These are phyloP conservation scores for Apomyelois bistriatella DNA, from an alignment of 2,888 invertebrate genomes.

Conservation along the genomic window DNA sequence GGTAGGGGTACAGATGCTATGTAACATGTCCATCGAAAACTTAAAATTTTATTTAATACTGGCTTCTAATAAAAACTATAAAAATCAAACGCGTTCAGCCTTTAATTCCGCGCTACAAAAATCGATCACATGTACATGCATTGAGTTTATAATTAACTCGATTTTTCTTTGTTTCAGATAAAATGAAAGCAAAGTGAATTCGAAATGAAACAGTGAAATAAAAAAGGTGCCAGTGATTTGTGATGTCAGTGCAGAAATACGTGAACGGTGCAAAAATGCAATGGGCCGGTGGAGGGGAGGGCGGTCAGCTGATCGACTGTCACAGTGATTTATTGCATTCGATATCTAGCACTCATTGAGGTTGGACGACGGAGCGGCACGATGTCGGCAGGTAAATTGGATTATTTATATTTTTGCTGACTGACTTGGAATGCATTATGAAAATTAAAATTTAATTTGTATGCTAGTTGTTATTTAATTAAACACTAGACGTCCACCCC, in stretches of 20 bases:
- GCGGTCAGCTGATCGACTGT: conserved; percentile 40
- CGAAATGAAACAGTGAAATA: conserved; percentile 23
- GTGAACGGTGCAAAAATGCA: conserved; percentile 60
- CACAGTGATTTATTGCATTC: conserved; percentile 44
- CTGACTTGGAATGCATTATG: neutral
- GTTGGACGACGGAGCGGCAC: conserved; percentile 36
- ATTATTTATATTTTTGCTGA: neutral
- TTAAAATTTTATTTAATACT: too few species aligned
- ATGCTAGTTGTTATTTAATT: too few species aligned
- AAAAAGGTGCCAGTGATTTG: conserved; percentile 31
- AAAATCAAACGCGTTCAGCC: too few species aligned
- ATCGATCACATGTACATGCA: neutral
- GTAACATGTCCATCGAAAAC: too few species aligned
- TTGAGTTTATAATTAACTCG: neutral
- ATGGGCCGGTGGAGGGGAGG: conserved; percentile 63
- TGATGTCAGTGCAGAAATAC: conserved; percentile 57
- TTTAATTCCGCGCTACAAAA: neutral
- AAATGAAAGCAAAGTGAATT: neutral
- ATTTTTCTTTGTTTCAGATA: conserved; percentile 3
- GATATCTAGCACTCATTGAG: conserved; percentile 39
- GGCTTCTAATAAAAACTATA: too few species aligned
- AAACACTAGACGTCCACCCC: too few species aligned
- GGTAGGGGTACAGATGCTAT: too few species aligned
- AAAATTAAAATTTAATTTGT: too few species aligned
- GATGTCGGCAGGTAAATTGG: conserved; percentile 66